Conservation (phyloP, 2,888 invertebrate genomes). For the Notodonta dromedarius region DNA sequence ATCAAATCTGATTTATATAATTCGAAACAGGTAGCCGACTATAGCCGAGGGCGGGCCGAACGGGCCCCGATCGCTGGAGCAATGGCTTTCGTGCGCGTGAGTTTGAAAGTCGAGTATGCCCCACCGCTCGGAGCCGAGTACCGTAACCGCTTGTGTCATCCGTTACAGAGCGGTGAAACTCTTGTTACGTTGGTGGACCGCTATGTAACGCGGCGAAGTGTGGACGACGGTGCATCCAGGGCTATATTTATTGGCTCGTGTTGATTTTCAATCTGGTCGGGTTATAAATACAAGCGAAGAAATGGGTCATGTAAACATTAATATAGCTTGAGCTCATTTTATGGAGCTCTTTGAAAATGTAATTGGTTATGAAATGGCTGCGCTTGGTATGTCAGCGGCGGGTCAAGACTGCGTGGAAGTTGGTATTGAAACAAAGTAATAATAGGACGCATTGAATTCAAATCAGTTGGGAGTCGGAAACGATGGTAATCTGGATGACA, state of each 20-base stretch:
- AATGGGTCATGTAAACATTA: slow-evolving; percentile 21
- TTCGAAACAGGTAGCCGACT: slow-evolving; percentile 45
- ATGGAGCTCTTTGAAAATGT: slow-evolving; percentile 17
- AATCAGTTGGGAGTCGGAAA: slow-evolving; percentile 47
- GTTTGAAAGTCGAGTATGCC: slow-evolving; percentile 66
- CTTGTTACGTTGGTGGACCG: slow-evolving; percentile 71
- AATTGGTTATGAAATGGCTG: slow-evolving; percentile 26
- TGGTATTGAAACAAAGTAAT: slow-evolving; percentile 29
- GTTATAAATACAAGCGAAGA: slow-evolving; percentile 14
- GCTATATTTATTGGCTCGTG: slow-evolving; percentile 33
- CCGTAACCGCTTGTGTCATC: slow-evolving; percentile 82
- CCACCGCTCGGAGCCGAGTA: slow-evolving; percentile 51
- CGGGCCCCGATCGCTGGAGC: slow-evolving; percentile 44
- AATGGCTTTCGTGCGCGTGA: slow-evolving; percentile 63
- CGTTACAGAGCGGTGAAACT: slow-evolving; percentile 76
- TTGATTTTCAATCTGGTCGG: slow-evolving; percentile 20
- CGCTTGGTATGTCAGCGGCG: slow-evolving; percentile 10
- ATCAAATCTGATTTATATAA: slow-evolving; percentile 30
- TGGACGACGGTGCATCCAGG: slow-evolving; percentile 47
- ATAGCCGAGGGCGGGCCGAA: slow-evolving; percentile 48
- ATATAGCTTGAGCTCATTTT: background rate
- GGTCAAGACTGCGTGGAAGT: slow-evolving; percentile 37
- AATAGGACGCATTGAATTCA: slow-evolving; percentile 48
- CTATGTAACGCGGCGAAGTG: slow-evolving; percentile 61
- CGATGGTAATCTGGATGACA: slow-evolving; percentile 41